phyloP scores from a whole-genome alignment of 2,113 vertebrate genomes.

The Zapornia atra region DNA sequence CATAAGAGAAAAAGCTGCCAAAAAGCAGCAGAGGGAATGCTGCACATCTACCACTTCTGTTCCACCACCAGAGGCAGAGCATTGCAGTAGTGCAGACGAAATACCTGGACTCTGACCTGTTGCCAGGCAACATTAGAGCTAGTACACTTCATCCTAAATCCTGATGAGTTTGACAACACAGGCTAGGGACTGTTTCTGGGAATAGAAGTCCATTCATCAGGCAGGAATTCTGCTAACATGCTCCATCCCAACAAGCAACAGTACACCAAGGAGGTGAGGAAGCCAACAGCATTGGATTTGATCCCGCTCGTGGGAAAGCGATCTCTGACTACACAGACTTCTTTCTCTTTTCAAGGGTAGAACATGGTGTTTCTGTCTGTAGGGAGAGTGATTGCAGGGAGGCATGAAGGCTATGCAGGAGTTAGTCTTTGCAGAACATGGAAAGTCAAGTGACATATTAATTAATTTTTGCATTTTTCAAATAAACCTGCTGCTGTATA shows the following conservation, averaged over 20 bases:
- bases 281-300: neutral
- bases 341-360: neutral
- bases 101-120: neutral
- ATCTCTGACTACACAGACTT: neutral
- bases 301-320: neutral
- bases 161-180: neutral
- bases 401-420: neutral
- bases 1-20: neutral
- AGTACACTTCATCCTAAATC: neutral
- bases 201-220: neutral
- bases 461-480: neutral
- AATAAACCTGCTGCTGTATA: neutral
- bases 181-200: too few species aligned
- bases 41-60: neutral
- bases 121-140: neutral
- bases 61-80: neutral
- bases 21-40: neutral
- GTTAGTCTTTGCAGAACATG: too few species aligned
- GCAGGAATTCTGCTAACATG: neutral
- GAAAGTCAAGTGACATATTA: neutral
- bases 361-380: neutral
- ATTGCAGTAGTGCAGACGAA: neutral
- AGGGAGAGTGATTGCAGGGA: neutral
- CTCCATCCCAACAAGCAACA: neutral
- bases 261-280: neutral